phyloP scores from a whole-genome alignment of 2,113 vertebrate species.

The Gadus macrocephalus region DNA sequence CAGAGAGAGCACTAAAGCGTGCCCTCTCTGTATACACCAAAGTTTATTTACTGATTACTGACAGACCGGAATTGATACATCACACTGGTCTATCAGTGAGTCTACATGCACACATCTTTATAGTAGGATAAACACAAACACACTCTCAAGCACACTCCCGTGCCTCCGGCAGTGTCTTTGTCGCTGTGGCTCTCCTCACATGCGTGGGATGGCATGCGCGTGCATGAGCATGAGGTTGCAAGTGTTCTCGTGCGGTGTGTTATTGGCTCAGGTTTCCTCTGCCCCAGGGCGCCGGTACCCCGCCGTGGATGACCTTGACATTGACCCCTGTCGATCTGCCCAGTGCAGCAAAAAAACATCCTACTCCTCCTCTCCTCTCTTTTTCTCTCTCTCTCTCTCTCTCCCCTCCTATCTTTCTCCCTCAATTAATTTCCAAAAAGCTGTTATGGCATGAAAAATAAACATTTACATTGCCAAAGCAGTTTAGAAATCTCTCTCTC shows the following conservation, averaged over 20 bases:
- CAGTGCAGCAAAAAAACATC: slow-evolving; percentile 49
- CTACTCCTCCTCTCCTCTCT: not conserved
- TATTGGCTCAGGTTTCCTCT: slow-evolving; percentile 65
- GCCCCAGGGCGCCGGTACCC: slow-evolving; percentile 52
- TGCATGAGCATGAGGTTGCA: slow-evolving; percentile 26
- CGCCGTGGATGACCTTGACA: slow-evolving; percentile 59
- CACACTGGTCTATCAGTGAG: too few species aligned
- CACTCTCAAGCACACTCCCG: not conserved
- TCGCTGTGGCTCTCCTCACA: too few species aligned
- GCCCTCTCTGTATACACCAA: too few species aligned
- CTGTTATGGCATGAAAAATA: too few species aligned
- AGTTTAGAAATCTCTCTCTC: not conserved
- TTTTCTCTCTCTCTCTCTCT: not conserved
- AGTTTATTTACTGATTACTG: too few species aligned
- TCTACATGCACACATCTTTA: too few species aligned
- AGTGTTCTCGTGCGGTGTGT: slow-evolving; percentile 39
- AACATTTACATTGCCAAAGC: not conserved
- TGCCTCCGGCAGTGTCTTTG: not conserved
- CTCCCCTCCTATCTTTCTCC: not conserved
- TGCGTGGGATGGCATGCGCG: too few species aligned
- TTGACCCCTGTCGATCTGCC: slow-evolving; percentile 57
- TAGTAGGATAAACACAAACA: not conserved
- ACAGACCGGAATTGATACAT: too few species aligned
- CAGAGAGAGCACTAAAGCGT: too few species aligned
- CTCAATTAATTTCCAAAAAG: too few species aligned